Evolutionary conservation across 2,797 vertebrate genomes (phyloP).

Genomic region (Sebastes jordani): DNA sequence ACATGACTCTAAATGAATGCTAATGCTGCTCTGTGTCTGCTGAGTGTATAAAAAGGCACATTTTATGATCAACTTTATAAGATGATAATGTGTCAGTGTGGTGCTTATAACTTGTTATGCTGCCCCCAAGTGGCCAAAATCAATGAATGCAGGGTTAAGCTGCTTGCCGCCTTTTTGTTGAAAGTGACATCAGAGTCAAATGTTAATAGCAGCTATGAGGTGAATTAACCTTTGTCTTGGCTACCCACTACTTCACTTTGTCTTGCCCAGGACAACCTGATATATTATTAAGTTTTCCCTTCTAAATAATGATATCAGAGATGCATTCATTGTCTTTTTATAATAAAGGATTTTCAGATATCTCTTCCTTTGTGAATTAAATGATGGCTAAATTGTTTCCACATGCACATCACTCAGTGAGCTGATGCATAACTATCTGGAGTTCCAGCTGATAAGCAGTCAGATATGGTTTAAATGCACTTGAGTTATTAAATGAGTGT

Average conservation of each 20-base stretch:
- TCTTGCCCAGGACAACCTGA: neutral
- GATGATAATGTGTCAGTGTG: neutral
- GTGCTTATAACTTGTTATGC: neutral
- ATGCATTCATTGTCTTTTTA: slow-evolving; percentile 18
- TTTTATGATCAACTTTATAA: neutral
- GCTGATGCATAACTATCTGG: slow-evolving; percentile 57
- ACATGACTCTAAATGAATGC: neutral
- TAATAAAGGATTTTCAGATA: slow-evolving; percentile 18
- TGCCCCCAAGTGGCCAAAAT: neutral
- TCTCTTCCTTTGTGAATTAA: slow-evolving; percentile 43
- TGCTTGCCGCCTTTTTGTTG: neutral
- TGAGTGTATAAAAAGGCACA: neutral
- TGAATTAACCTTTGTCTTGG: neutral
- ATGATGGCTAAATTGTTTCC: slow-evolving; percentile 51
- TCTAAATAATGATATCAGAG: slow-evolving; percentile 6
- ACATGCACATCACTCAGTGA: slow-evolving; percentile 39
- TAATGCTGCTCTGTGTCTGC: neutral
- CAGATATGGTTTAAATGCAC: slow-evolving; percentile 56
- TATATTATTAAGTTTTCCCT: slow-evolving; percentile 3
- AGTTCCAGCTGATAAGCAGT: slow-evolving; percentile 66
- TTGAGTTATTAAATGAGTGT: slow-evolving; percentile 60
- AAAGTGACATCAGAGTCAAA: neutral
- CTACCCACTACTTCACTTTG: neutral
- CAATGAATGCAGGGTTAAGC: neutral
- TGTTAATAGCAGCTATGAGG: neutral